Base-by-base conservation (phyloP, 2,888 invertebrate species). In the Hyles lineata region DNA sequence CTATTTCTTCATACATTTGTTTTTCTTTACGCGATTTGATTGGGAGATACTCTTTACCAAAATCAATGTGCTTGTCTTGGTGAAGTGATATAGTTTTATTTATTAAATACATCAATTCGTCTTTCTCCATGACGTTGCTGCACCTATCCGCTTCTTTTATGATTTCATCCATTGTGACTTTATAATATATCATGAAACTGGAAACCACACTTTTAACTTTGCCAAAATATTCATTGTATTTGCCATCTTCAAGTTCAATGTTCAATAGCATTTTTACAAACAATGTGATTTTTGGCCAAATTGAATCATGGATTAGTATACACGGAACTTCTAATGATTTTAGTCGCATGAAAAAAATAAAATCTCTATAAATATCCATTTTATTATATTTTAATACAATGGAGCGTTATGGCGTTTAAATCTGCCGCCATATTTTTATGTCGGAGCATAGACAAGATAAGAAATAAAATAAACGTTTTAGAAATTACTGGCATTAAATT, bases 301-400 rank as follows among this genome's bases (percentile, higher is more conserved):
- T 79, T 75, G 87, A 80, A 3, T 86, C 84, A 29, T 82, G 76
- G 19, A 91, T 50, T 71, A 86, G 77, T 71, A 92, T 76, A 73
- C 83, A 80, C 0, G 84, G 79, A 11, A 81, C 83, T 2, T 82
- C 76, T 21, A 86, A 82, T 32, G 83, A 78, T 55, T 83, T 73
- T 75, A 83, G 85, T 77, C 83, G 82, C 21, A 91, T 72, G 35
- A 79, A 77, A 72, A 85, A 83, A 67, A 86, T 74, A 73, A 86
- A 92, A 72, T 89, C 84, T 78, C 90, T 91, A 74, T 82, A 85
- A 72, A 77, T 60, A 78, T 89, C 75, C 87, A 89, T 87, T 72
- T 72, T 75, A 67, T 70, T 32, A 59, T 67, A 55, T 63, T 71
- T 43, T 74, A 62, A 62, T 29, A 15, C 5, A 50, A 3, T 9